Evolutionary conservation across 2,888 invertebrate genomes (phyloP).

Genomic region (Chrysolina americana): DNA sequence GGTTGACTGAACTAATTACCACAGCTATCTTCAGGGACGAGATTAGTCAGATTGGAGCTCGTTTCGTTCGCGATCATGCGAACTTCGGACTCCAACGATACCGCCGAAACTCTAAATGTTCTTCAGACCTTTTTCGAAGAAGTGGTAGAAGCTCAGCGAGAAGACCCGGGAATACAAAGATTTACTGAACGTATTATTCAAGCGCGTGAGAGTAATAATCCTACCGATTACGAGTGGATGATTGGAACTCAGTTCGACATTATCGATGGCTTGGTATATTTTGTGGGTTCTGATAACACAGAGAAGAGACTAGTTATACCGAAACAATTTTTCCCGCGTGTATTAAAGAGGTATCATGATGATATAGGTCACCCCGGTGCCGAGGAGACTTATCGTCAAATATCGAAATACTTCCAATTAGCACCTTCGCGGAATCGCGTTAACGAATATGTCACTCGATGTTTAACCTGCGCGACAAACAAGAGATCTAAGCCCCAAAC

Average conservation of each 20-base stretch:
- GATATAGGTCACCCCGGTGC: neutral
- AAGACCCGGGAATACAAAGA: neutral
- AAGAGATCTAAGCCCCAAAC: neutral
- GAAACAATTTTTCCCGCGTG: neutral
- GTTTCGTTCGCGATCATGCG: neutral
- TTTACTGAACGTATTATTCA: neutral
- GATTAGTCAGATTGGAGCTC: neutral
- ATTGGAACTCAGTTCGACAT: neutral
- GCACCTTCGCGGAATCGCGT: neutral
- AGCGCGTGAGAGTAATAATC: neutral
- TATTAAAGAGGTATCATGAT: neutral
- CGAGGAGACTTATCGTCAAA: neutral
- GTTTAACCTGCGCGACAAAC: neutral
- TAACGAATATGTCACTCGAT: neutral
- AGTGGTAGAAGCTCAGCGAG: too few relatives aligned
- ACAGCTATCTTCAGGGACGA: too few relatives aligned
- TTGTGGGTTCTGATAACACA: neutral
- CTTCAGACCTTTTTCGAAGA: too few relatives aligned
- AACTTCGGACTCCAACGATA: too few relatives aligned
- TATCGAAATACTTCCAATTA: neutral
- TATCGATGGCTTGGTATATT: too few relatives aligned
- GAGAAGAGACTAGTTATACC: neutral
- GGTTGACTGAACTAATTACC: too few relatives aligned
- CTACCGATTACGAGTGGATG: neutral
- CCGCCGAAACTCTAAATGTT: neutral